A percentile compares a stretch with the other conserved stretches of the same genome.
Evolutionary conservation across 2,888 invertebrate genomes (phyloP).

Genomic region (Campopleginae sp.): DNA sequence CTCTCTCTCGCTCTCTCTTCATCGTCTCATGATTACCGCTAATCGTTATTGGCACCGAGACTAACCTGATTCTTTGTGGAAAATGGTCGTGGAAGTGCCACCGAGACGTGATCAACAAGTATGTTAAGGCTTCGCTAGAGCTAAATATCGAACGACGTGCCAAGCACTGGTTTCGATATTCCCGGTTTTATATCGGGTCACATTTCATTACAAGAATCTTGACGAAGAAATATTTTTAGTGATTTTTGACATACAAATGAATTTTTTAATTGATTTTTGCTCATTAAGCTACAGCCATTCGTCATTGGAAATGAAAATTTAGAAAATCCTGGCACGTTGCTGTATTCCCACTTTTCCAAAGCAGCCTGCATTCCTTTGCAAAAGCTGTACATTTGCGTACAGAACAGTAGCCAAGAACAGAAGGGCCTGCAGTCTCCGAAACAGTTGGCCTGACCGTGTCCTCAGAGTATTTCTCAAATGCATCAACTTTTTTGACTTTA

Average conservation of each 20-base stretch:
- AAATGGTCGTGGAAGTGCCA: slow-evolving; percentile 31
- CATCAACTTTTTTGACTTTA: slow-evolving; percentile 11
- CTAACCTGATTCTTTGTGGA: slow-evolving; percentile 48
- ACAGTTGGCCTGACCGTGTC: slow-evolving; percentile 32
- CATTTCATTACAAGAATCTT: not conserved
- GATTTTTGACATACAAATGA: not conserved
- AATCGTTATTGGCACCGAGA: slow-evolving; percentile 67
- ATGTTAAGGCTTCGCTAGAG: slow-evolving; percentile 33
- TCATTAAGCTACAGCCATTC: not conserved
- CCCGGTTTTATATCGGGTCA: not conserved
- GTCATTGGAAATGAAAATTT: not conserved
- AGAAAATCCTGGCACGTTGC: too few relatives aligned
- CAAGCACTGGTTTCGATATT: not conserved
- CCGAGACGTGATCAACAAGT: slow-evolving; percentile 62
- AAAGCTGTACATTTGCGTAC: not conserved
- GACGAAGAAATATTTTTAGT: not conserved
- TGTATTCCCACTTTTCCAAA: too few relatives aligned
- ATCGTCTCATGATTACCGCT: slow-evolving; percentile 59
- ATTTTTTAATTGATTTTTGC: not conserved
- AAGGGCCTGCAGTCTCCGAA: not conserved
- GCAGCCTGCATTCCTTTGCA: too few relatives aligned
- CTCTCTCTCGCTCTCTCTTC: slow-evolving; percentile 6
- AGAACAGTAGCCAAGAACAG: not conserved
- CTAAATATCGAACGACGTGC: slow-evolving; percentile 47
- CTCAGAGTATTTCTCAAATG: slow-evolving; percentile 36